A percentile compares a stretch with the other conserved stretches of the same genome.
Conservation (phyloP, 2,888 invertebrate genomes). For the Plagiodera versicolora region DNA sequence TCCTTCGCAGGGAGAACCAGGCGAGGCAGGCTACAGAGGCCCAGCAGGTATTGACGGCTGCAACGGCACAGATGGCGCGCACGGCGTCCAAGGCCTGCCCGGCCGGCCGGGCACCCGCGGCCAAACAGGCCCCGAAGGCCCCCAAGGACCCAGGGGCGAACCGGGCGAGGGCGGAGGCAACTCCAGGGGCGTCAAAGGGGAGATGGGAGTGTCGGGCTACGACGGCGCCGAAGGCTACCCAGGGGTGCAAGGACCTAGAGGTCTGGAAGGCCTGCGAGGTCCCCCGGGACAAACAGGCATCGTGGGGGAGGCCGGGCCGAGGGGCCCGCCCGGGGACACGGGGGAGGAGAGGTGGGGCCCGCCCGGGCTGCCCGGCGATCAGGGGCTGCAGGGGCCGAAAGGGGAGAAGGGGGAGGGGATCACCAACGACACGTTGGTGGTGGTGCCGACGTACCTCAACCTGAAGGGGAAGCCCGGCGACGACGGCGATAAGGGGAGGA, state of each 20-base stretch:
- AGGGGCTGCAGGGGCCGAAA: constrained; percentile 44
- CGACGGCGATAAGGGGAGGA: constrained; percentile 46
- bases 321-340: constrained; percentile 49
- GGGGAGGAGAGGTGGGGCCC: constrained; percentile 47
- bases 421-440: constrained; percentile 33
- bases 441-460: constrained; percentile 31
- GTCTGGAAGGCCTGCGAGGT: no score
- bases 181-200: constrained; percentile 72
- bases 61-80: constrained; percentile 82
- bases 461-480: constrained; percentile 51
- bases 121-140: constrained; percentile 67
- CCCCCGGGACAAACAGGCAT: constrained; percentile 35
- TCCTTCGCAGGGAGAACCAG: constrained; percentile 61
- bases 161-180: constrained; percentile 80
- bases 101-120: constrained; percentile 71
- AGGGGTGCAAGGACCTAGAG: constrained; percentile 59
- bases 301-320: constrained; percentile 48
- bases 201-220: constrained; percentile 63
- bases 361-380: constrained; percentile 38
- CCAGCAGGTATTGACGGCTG: constrained; percentile 83
- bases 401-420: constrained; percentile 46
- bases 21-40: constrained; percentile 72
- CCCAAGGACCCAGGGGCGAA: constrained; percentile 64
- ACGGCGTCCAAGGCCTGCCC: constrained; percentile 57
- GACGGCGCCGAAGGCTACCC: constrained; percentile 65